Percentiles rank a stretch among this genome's conserved stretches.
phyloP scores from a whole-genome alignment of 37 sponge, comb jelly and placozoan species.

The Eunapius fragilis region DNA sequence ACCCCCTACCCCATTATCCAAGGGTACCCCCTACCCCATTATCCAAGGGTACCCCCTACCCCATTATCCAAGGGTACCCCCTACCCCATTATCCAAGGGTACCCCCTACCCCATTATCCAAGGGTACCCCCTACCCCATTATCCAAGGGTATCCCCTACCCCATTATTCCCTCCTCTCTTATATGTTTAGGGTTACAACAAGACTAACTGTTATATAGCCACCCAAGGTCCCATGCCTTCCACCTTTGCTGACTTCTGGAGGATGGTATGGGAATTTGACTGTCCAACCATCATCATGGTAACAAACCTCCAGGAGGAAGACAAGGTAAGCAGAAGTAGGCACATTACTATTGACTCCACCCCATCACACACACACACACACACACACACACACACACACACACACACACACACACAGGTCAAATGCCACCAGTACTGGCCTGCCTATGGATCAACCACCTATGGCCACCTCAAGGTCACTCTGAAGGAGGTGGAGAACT shows the following conservation, averaged over 20 bases:
- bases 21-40: no score
- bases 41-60: no score
- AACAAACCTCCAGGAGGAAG: conserved; percentile 72
- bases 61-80: no score
- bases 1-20: no score
- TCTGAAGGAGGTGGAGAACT: conserved; percentile 63
- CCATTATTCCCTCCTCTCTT: no score
- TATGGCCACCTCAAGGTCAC: conserved; percentile 85
- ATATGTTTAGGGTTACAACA: conserved; percentile 28
- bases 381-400: not conserved
- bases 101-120: no score
- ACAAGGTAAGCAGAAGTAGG: conserved; percentile 36
- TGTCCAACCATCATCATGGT: conserved; percentile 76
- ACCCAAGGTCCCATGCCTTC: conserved; percentile 68
- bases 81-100: no score
- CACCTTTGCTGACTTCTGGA: conserved; percentile 70
- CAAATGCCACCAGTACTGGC: conserved; percentile 95
- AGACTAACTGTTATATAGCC: conserved; percentile 55
- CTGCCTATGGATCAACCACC: conserved; percentile 69
- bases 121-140: no score
- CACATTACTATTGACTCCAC: not conserved
- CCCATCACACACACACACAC: no score
- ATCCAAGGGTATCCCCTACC: no score
- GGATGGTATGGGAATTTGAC: conserved; percentile 75
- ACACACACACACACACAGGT: conserved; percentile 19